Conservation (phyloP, 2,113 vertebrate species). For the Scolopax mira region DNA sequence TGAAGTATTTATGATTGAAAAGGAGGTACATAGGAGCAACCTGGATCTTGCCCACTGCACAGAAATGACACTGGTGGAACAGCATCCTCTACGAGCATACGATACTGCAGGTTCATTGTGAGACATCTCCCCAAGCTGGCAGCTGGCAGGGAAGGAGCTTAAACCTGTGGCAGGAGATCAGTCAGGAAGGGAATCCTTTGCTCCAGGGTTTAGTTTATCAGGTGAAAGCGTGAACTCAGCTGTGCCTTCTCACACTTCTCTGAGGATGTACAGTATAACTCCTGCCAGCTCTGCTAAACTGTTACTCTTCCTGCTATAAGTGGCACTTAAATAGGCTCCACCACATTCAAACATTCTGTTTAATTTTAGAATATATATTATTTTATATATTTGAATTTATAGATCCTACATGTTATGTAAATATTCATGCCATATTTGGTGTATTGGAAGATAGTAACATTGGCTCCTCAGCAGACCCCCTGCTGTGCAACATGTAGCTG, state of each 20-base stretch:
- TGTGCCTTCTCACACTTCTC: not conserved
- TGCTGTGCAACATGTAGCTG: not conserved
- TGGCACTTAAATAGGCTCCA: not conserved
- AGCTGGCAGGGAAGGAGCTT: not conserved
- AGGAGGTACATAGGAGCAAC: not conserved
- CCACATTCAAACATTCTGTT: not conserved
- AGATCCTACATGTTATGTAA: not conserved
- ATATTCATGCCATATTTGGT: not conserved
- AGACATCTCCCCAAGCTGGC: not conserved
- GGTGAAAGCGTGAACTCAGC: not conserved
- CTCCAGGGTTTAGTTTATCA: not conserved
- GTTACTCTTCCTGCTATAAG: not conserved
- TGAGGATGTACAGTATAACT: not conserved
- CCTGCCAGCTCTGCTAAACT: not conserved
- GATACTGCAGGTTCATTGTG: not conserved
- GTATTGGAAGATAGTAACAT: not conserved
- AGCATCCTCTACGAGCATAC: not conserved
- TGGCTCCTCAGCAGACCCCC: not conserved
- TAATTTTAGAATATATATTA: not conserved
- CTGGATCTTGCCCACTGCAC: accelerated
- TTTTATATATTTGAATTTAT: not conserved
- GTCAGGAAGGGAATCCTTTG: not conserved
- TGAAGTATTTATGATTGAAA: not conserved
- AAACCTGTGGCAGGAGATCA: not conserved
- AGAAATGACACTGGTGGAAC: not conserved